Evolutionary conservation across 2,113 vertebrate species (phyloP).

Genomic region (Amazona guildingii): DNA sequence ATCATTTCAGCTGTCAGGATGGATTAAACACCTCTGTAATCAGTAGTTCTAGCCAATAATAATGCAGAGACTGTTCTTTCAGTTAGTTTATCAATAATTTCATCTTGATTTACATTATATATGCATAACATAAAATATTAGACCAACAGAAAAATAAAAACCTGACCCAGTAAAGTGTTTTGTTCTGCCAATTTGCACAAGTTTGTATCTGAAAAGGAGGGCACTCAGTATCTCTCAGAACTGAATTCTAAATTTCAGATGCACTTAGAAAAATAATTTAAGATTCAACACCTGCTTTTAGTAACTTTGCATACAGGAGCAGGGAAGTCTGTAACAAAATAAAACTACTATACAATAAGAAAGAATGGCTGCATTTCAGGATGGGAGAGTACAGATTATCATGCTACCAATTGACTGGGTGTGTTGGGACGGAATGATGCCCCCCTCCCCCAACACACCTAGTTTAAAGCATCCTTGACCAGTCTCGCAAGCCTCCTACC

Average conservation of each 20-base stretch:
- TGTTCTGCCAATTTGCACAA: neutral
- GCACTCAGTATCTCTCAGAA: neutral
- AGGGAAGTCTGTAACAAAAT: neutral
- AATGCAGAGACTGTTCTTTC: neutral
- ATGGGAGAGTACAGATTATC: neutral
- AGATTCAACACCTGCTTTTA: neutral
- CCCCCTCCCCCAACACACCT: no score
- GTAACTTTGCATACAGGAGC: neutral
- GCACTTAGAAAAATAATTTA: neutral
- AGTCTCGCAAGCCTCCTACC: no score
- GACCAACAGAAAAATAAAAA: neutral
- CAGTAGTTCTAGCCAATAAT: neutral
- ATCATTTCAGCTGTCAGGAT: neutral
- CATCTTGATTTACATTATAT: neutral
- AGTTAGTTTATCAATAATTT: neutral
- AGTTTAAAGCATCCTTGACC: no score
- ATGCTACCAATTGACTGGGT: no score
- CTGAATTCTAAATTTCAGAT: neutral
- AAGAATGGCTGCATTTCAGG: neutral
- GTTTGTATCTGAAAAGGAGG: neutral
- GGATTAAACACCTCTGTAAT: neutral
- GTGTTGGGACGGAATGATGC: no score
- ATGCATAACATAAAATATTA: neutral
- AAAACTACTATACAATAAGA: neutral
- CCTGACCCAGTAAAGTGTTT: neutral